Percentiles rank a stretch among this genome's conserved stretches.
These are phyloP conservation scores for Malacosoma neustria DNA, from an alignment of 2,888 invertebrate genomes.

Conservation along the genomic window DNA sequence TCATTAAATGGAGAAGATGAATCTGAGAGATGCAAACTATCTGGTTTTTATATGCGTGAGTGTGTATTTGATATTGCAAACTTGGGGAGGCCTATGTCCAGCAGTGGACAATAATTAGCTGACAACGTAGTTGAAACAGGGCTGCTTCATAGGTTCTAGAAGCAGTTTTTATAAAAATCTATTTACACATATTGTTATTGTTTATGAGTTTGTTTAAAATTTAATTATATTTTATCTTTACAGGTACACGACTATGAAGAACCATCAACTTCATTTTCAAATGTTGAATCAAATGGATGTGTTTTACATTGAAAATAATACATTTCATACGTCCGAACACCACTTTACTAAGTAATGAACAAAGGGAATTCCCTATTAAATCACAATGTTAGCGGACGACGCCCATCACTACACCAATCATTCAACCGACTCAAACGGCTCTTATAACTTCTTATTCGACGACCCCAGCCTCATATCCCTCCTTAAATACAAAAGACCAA, in stretches of 20 bases:
- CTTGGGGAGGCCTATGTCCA: too few species aligned
- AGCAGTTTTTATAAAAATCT: too few species aligned
- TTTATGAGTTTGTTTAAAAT: too few species aligned
- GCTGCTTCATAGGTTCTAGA: too few species aligned
- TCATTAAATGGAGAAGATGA: too few species aligned
- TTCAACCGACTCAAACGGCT: conserved; percentile 23
- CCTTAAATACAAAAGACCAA: conserved; percentile 38
- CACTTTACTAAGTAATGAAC: conserved; percentile 40
- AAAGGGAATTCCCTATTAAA: conserved; percentile 19
- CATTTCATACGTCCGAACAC: not conserved
- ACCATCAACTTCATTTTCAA: not conserved
- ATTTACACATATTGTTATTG: too few species aligned
- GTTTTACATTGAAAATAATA: not conserved
- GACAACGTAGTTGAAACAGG: too few species aligned
- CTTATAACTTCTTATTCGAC: conserved; percentile 38
- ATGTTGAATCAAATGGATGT: not conserved
- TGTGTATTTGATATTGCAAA: too few species aligned
- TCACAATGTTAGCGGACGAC: conserved; percentile 49
- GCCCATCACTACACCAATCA: conserved; percentile 24
- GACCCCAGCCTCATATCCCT: conserved; percentile 47
- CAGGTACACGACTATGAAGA: not conserved
- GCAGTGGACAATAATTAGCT: too few species aligned
- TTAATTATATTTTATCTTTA: not conserved
- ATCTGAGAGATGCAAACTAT: too few species aligned
- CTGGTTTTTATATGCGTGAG: too few species aligned